A percentile compares a stretch with the other conserved stretches of the same genome.
Conservation (phyloP, 2,113 vertebrate species). For the Limnothrissa miodon region DNA sequence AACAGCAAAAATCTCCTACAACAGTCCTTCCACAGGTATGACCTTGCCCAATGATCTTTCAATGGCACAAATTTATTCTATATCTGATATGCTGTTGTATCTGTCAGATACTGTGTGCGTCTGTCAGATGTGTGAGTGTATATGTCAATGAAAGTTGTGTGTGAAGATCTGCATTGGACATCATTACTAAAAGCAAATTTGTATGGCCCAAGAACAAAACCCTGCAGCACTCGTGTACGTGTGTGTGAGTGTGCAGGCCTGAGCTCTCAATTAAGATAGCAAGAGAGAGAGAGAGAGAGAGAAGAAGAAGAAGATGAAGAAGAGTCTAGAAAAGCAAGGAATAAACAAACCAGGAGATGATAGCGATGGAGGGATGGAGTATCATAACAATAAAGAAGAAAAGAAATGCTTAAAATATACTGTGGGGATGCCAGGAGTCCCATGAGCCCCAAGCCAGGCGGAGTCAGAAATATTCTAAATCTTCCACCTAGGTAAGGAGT, state of each 20-base stretch:
- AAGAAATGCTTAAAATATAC: neutral
- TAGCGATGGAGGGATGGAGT: neutral
- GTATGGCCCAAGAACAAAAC: neutral
- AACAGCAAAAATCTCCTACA: neutral
- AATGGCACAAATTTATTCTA: neutral
- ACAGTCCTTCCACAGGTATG: neutral
- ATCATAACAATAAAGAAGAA: neutral
- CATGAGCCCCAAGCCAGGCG: neutral
- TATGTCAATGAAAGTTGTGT: neutral
- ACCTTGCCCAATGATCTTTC: neutral
- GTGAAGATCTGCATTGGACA: neutral
- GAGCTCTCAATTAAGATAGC: neutral
- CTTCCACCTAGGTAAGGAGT: neutral
- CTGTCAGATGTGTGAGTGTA: neutral
- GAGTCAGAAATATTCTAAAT: constrained; percentile 15
- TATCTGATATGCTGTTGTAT: neutral
- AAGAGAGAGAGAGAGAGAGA: neutral
- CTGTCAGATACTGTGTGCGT: neutral
- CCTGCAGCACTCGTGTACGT: constrained; percentile 14
- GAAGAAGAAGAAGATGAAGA: neutral
- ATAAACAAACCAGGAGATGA: neutral
- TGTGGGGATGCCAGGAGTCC: neutral
- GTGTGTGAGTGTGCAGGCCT: neutral
- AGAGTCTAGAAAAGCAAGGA: neutral
- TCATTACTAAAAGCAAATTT: neutral